These are phyloP conservation scores for Oreochromis niloticus DNA, from an alignment of 2,113 vertebrate genomes.

Conservation along the genomic window DNA sequence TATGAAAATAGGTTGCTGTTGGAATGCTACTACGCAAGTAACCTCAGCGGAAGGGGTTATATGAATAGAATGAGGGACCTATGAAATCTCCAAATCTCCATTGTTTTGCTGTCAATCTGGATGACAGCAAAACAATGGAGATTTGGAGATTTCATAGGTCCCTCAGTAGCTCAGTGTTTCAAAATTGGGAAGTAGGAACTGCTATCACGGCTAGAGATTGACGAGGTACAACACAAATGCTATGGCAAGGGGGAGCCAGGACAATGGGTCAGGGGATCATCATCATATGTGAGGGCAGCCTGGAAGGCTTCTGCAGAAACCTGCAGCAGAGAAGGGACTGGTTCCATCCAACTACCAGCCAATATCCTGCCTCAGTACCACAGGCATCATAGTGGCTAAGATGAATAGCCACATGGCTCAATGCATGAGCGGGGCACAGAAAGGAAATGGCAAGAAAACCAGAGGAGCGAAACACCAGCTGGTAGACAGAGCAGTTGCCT, in stretches of 20 bases:
- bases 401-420: neutral
- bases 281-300: neutral
- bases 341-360: neutral
- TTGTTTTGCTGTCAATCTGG: too few relatives aligned
- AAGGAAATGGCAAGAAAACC: neutral
- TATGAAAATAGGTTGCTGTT: rapidly evolving
- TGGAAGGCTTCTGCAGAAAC: neutral
- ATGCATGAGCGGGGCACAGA: rapidly evolving
- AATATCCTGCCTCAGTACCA: neutral
- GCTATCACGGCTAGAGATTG: neutral
- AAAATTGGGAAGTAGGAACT: neutral
- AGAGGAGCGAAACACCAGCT: neutral
- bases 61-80: neutral
- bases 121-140: neutral
- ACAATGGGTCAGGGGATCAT: neutral
- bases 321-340: neutral
- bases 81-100: neutral
- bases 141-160: too few relatives aligned
- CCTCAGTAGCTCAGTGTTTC: neutral
- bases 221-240: neutral
- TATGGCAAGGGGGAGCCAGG: neutral
- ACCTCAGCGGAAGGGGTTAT: rapidly evolving
- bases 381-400: neutral
- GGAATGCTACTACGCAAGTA: neutral
- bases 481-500: neutral